Evolutionary conservation across 2,113 vertebrate species (phyloP), one percentile per base, ranked within the genome.

Genomic region (Myiagra hebetior): DNA sequence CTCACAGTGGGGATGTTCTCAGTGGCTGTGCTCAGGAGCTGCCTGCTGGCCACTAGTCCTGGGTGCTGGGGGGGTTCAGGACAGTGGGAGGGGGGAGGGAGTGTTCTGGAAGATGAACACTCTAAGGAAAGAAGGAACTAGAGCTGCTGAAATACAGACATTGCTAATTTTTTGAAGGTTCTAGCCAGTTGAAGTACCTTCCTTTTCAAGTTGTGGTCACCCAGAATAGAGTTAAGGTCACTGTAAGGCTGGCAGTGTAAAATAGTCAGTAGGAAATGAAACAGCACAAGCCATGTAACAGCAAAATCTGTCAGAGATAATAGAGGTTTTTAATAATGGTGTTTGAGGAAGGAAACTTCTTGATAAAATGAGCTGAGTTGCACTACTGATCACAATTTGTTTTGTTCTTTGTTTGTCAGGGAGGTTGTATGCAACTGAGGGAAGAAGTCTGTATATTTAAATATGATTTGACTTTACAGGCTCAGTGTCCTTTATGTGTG

Each of bases 191-290:
- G 30, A 67, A 10, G 27, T 46, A 20, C n/a, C 28, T 91, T 94
- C 39, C 57, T 91, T 82, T 95, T 57, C 46, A n/a, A 79, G 33
- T 68, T 20, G 15, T 22, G 24, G 20, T 52, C 62, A 30, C 52
- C 28, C 53, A 68, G 39, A 91, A 56, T 35, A 78, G 52, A 75
- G 6, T 72, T 72, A 57, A 89, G 80, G 80, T 81, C 69, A 47
- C 47, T 55, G n/a, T 56, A 77, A 63, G 56, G 42, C 73, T 87
- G 47, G 2, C 46, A 21, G 46, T 57, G 28, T 89, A 22, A 87
- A 89, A 67, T 53, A 41, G 56, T 84, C 50, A n/a, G 11, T 72
- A 89, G 90, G 69, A 96, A 90, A 46, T 60, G 52, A 89, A 96
- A 52, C 47, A 8, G 46, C 28, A 57, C 30, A 13, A 73, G 57